A percentile compares a stretch with the other conserved stretches of the same genome.
Evolutionary conservation across 2,797 vertebrate genomes (phyloP).

Genomic region (Hoplostethus mediterraneus): DNA sequence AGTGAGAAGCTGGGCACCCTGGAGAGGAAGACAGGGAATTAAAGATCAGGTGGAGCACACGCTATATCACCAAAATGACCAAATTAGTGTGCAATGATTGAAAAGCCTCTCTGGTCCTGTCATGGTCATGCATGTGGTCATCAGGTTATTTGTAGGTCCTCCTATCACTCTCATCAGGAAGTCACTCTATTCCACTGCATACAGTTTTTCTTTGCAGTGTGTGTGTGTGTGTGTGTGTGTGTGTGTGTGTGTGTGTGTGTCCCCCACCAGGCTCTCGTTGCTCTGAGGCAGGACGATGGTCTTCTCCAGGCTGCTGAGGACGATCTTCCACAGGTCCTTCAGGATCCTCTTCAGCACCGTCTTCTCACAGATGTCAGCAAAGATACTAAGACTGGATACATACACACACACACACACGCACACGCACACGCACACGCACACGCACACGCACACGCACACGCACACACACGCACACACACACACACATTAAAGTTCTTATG

Average conservation of each 20-base stretch:
- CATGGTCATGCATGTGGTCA: too few relatives aligned
- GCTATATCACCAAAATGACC: too few relatives aligned
- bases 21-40: slow-evolving; percentile 33
- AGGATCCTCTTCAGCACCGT: slow-evolving; percentile 95
- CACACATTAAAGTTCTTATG: not conserved
- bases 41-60: too few relatives aligned
- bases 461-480: not conserved
- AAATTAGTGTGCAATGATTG: too few relatives aligned
- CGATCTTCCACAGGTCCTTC: slow-evolving; percentile 96
- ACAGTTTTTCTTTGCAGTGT: not conserved
- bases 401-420: slow-evolving; percentile 1
- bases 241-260: not conserved
- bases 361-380: slow-evolving; percentile 96
- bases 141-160: too few relatives aligned
- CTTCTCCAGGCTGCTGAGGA: slow-evolving; percentile 95
- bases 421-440: not conserved
- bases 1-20: slow-evolving; percentile 96
- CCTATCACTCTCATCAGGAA: too few relatives aligned
- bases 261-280: slow-evolving; percentile 93
- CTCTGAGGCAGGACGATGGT: slow-evolving; percentile 93
- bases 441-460: not conserved
- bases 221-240: not conserved
- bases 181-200: too few relatives aligned
- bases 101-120: too few relatives aligned
- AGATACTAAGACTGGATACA: slow-evolving; percentile 90